Base-by-base conservation (phyloP, 1,140 invertebrate genomes). In the Drosophila cardini region DNA sequence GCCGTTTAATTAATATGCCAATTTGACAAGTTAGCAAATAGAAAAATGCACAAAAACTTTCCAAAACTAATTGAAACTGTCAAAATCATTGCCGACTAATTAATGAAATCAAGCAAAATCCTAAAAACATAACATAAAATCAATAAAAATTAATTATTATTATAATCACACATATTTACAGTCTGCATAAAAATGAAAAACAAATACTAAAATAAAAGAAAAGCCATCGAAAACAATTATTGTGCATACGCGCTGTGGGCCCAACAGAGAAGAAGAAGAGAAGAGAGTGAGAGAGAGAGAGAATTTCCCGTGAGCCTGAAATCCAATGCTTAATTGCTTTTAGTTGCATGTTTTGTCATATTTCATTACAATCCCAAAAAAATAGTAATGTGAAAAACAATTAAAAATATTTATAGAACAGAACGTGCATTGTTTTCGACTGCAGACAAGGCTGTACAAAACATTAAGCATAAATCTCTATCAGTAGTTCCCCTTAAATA, bases 51-150 rank as follows among this genome's bases (percentile, higher is more conserved):
- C 13, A 45, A 38, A 65, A 78, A 67, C 16, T 42, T 42, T 57
- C 13, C 21, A 18, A 26, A 32, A 68, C 77, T 84, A 84, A 84
- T 84, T 84, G 81, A 84, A 84, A 85, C 61, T 80, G 81, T 80
- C 81, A 80, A 74, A 85, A 73, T 72, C 74, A 68, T 60, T 15
- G 55, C 36, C 60, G 57, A 69, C 70, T 84, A 84, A 83, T 73
- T 70, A 80, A 80, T 80, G 67, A 65, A 73, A 76, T 84, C 64
- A 72, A 70, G 64, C 46, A 70, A 68, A 56, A 32, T 26, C 45
- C 32, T 34, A 34, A 38, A 43, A 46, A 10, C 15, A 57, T 26
- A 53, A 48, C 61, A 65, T 21, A 55, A 61, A 80, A 85, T 80
- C 80, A 85, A 80, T 80, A 64, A 26, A 69, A 73, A 84, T 85